Evolutionary conservation across 2,113 vertebrate genomes (phyloP).

Genomic region (human (Homo sapiens)): GRCh38 chr11:18619001-18619500

Average conservation of each 20-base stretch:
- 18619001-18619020: slow-evolving; percentile 12
- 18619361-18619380: too few relatives aligned
- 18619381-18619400: too few relatives aligned
- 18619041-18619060: background rate
- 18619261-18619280: background rate
- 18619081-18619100: background rate
- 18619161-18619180: background rate
- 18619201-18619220: background rate
- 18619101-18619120: background rate
- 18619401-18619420: too few relatives aligned
- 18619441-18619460: too few relatives aligned
- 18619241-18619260: background rate
- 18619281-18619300: background rate
- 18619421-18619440: too few relatives aligned
- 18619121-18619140: background rate
- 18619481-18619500: too few relatives aligned
- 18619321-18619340: background rate
- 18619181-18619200: background rate
- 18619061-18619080: background rate
- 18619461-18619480: too few relatives aligned
- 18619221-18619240: background rate
- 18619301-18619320: background rate
- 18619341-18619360: too few relatives aligned
- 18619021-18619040: background rate
- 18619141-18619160: background rate